Conservation (phyloP, 1,140 invertebrate genomes). For the Apis dorsata region DNA sequence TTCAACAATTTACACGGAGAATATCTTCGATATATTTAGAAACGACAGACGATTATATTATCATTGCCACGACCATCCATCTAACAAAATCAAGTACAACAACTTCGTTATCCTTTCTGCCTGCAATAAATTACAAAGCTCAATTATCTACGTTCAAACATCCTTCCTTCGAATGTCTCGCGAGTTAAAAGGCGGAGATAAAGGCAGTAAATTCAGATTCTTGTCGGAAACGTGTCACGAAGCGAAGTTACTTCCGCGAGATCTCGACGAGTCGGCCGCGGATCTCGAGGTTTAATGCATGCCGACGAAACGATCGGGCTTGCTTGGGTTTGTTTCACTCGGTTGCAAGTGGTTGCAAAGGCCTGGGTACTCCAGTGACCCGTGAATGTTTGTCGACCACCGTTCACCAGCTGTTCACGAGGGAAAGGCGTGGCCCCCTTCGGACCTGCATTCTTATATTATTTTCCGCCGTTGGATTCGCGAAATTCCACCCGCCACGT, state of each 20-base stretch:
- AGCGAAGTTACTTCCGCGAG: conserved; percentile 58
- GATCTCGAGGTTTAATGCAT: conserved; percentile 18
- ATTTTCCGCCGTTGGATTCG: conserved; percentile 49
- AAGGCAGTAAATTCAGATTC: conserved; percentile 39
- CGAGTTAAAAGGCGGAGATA: background rate
- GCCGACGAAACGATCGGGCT: conserved; percentile 32
- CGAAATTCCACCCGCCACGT: conserved; percentile 38
- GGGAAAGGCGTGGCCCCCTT: conserved; percentile 77
- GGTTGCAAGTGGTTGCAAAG: conserved; percentile 66
- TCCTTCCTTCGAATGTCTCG: background rate
- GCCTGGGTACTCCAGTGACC: conserved; percentile 67
- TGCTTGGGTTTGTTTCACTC: conserved; percentile 54
- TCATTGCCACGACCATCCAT: background rate
- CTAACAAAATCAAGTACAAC: background rate
- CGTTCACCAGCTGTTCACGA: conserved; percentile 68
- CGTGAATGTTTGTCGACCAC: conserved; percentile 74
- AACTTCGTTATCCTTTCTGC: background rate
- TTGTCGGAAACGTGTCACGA: conserved; percentile 47
- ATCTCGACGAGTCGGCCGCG: background rate
- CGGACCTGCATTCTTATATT: conserved; percentile 68
- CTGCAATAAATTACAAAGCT: conserved; percentile 1
- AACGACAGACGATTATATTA: background rate
- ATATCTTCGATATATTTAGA: too few species aligned
- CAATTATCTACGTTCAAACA: background rate
- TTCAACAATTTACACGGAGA: too few species aligned